Base-by-base conservation (phyloP, 2,113 vertebrate genomes). In the Thunnus thynnus region DNA sequence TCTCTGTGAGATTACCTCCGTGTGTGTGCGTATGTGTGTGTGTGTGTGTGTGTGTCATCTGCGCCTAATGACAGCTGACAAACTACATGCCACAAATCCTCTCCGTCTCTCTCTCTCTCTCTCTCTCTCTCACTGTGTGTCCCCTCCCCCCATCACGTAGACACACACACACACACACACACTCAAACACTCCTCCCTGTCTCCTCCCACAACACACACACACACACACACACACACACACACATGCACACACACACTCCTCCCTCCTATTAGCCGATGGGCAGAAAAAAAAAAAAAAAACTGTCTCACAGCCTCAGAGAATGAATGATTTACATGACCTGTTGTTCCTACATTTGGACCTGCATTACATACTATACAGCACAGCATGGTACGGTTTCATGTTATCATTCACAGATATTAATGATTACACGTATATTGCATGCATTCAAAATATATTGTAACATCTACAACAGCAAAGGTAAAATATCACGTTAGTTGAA, bases 31-130 rank as follows among this genome's bases (percentile, higher is more conserved):
- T 11, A 56, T 50, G 66, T 64, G 57, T 47, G 68, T 44, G 54
- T 65, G 63, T 64, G 60, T 55, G 17, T 79, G 83, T 66, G 80
- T 82, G 83, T 91, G 89, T 92, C 88, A 90, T 88, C 87, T 86
- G 86, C 25, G 75, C 72, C 79, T 86, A 93, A 91, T 93, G 90
- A 94, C 93, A 93, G 91, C 93, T 93, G 91, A 94, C 87, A 88
- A 88, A 89, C 89, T 93, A 90, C 85, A 90, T 86, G 88, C 88
- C 78, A 86, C 90, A 94, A 93, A 93, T 92, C 91, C 93, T 87
- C 90, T 75, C 82, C 52, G 75, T 72, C 84, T 66, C 76, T 55
- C 65, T 55, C 54, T 60, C 74, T 16, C 41, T 5, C 69, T 30
- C 61, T 13, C 27, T 41, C 64, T 27, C 93, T 87, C 90, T 75